Evolutionary conservation across 2,888 invertebrate genomes (phyloP), one percentile per base, ranked within the genome.

Genomic region (Trissolcus japonicus): DNA sequence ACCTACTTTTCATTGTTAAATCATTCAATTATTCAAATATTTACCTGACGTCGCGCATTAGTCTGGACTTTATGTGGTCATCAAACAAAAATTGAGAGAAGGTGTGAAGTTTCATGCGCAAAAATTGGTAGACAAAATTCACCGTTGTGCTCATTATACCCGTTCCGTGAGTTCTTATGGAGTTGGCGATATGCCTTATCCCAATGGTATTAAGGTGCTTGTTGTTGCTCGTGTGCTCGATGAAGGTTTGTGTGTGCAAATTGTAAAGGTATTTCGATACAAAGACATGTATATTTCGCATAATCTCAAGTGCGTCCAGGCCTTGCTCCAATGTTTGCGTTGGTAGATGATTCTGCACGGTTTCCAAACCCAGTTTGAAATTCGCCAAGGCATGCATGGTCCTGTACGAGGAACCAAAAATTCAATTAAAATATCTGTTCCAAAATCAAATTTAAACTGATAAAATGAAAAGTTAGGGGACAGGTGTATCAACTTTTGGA

Each of bases 61-160:
- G 91, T 68, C 97, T 92, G 0, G 98, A 98, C 89, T 98, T 98
- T 59, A 99, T 98, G 85, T 98, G 98, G 89, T 99, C 99, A 87
- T 99, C 98, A 86, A 95, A 98, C 89, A 99, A 93, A 88, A 99
- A 99, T 89, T 98, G 98, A 0, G 98, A 98, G 88, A 99, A 97
- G 0, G 95, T 94, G 83, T 95, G 95, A 84, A 99, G 95, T 89
- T 98, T 98, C 82, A 96, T 95, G 80, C 96, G 93, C 80, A 99
- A 90, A 89, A 98, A 98, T 89, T 98, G 98, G 89, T 97, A 97
- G 0, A 96, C 95, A 83, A 95, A 96, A 87, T 97, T 97, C 0
- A 95, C 97, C 0, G 97, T 96, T 0, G 97, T 97, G 85, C 96
- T 97, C 93, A 98, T 96, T 76, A 99, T 96, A 6, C 99, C 99